phyloP scores from a whole-genome alignment of 2,113 vertebrate species.

The Silurus meridionalis region DNA sequence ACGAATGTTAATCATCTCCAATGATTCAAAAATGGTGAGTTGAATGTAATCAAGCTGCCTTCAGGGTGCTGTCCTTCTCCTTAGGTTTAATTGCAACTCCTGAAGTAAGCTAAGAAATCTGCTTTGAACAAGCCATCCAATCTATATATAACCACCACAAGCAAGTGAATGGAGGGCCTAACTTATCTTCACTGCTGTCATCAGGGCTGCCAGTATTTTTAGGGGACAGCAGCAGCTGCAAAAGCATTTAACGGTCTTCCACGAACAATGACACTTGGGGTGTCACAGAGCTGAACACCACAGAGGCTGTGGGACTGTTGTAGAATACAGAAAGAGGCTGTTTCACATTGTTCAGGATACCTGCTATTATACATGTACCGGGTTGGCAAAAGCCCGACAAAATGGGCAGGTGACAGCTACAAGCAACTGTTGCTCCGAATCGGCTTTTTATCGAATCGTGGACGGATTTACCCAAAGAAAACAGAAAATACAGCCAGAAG shows the following conservation, averaged over 20 bases:
- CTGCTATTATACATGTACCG: not conserved
- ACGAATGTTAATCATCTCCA: not conserved
- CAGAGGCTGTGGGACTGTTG: slow-evolving; percentile 60
- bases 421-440: slow-evolving; percentile 37
- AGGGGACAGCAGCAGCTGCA: slow-evolving; percentile 80
- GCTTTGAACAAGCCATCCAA: slow-evolving; percentile 59
- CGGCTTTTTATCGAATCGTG: not conserved
- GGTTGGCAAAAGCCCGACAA: slow-evolving; percentile 34
- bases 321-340: slow-evolving; percentile 45
- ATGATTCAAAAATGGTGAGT: slow-evolving; percentile 17
- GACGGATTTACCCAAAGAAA: slow-evolving; percentile 49
- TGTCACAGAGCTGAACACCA: slow-evolving; percentile 68
- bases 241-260: slow-evolving; percentile 81
- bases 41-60: slow-evolving; percentile 32
- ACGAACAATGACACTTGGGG: slow-evolving; percentile 79
- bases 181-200: slow-evolving; percentile 81
- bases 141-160: slow-evolving; percentile 76
- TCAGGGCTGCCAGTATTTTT: slow-evolving; percentile 79
- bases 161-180: slow-evolving; percentile 77
- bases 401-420: slow-evolving; percentile 54
- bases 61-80: slow-evolving; percentile 47
- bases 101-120: slow-evolving; percentile 68
- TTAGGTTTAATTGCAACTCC: slow-evolving; percentile 67
- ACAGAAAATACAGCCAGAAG: slow-evolving; percentile 33
- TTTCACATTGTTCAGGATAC: slow-evolving; percentile 35